Percentiles rank a stretch among this genome's conserved stretches.
These are phyloP conservation scores for Premnoplex brunnescens DNA, from an alignment of 2,797 vertebrate species.

Conservation along the genomic window DNA sequence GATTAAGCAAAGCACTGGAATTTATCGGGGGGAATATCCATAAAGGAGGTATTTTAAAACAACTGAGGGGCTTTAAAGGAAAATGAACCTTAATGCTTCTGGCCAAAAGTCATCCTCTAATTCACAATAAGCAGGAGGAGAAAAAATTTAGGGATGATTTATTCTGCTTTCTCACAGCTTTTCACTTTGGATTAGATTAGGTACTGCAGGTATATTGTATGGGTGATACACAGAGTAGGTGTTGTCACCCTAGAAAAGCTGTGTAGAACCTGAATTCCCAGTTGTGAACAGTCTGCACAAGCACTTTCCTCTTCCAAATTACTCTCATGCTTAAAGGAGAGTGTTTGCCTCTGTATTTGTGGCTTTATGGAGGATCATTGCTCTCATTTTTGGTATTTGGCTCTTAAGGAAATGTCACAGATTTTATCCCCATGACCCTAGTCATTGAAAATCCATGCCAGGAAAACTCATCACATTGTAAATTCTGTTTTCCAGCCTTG, in stretches of 20 bases:
- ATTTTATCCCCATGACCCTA: background rate
- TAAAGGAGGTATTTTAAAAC: background rate
- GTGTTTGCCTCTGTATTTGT: background rate
- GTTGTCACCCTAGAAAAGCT: background rate
- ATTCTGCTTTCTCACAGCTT: background rate
- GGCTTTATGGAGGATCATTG: background rate
- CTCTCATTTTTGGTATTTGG: background rate
- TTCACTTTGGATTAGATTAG: background rate
- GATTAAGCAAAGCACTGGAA: background rate
- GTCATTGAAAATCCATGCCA: background rate
- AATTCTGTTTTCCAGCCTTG: background rate
- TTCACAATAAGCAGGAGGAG: background rate
- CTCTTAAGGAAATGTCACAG: background rate
- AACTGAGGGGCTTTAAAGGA: background rate
- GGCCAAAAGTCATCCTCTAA: background rate
- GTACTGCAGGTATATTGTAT: background rate
- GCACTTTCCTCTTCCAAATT: background rate
- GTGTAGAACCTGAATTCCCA: background rate
- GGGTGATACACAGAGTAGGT: background rate
- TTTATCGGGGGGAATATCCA: background rate
- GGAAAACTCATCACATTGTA: background rate
- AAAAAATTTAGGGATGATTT: background rate
- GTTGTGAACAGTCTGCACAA: background rate
- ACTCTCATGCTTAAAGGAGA: background rate
- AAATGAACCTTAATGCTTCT: background rate